Evolutionary conservation across 2,113 vertebrate species (phyloP), one percentile per base, ranked within the genome.

Genomic region (Grus americana): DNA sequence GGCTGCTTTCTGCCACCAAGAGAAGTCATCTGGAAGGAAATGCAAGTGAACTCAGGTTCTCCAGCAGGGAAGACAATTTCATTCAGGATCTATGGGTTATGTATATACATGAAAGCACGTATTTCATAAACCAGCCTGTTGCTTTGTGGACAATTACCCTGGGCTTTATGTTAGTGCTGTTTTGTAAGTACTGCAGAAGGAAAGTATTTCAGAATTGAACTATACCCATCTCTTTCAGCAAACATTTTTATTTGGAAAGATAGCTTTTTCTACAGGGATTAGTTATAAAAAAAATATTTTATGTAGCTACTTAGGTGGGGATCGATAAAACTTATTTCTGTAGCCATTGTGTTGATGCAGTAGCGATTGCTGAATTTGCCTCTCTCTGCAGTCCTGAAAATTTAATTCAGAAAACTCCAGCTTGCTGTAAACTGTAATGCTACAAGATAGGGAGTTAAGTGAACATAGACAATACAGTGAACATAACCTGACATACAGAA

Each of bases 251-350:
- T 75, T 95, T 44, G 82, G 38, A 87, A 87, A 79, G 36, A 44
- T 75, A 40, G 23, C 16, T 15, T 63, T 57, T 89, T 61, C 87
- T 92, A 86, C 21, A 49, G 49, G 40, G 49, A 76, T 87, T 59
- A 79, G 57, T 62, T 92, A 84, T 52, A 89, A 87, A 92, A 16
- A 74, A 59, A 80, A 47, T 72, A 92, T 68, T 93, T 95, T 87
- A 82, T 65, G 59, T 63, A 63, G 63, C 55, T 88, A 44, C 68
- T 91, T 89, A 85, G 78, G n/a, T 70, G 38, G 36, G 21, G 52
- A 95, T 93, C 23, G 3, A 81, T 95, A 84, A 84, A 93, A 89
- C 32, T 63, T 79, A 65, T 79, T 96, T 92, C 84, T 85, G 61
- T 40, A 86, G 68, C 32, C 49, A 81, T 55, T 46, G 57, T 57